phyloP scores from a whole-genome alignment of 2,888 invertebrate species.

The Liposcelis brunnea region DNA sequence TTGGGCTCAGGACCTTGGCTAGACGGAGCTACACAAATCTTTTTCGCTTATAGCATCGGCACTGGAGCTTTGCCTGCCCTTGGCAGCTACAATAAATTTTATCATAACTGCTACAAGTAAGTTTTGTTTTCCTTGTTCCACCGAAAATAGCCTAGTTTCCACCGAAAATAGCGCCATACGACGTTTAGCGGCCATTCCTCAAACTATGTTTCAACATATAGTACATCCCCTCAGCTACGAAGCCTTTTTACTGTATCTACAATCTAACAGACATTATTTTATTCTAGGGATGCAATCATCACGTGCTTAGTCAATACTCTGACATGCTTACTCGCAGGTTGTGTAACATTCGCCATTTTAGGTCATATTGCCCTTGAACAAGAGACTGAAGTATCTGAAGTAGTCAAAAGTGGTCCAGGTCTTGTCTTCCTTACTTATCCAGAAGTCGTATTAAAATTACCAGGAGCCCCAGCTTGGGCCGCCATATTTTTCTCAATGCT shows the following conservation, averaged over 20 bases:
- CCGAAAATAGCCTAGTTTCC: too few species aligned
- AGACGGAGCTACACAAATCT: slow-evolving; percentile 60
- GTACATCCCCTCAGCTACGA: too few species aligned
- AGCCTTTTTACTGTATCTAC: too few species aligned
- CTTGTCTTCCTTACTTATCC: slow-evolving; percentile 58
- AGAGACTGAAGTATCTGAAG: slow-evolving; percentile 30
- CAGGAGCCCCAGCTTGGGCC: slow-evolving; percentile 52
- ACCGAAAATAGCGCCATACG: too few species aligned
- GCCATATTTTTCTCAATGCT: slow-evolving; percentile 58
- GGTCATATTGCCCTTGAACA: slow-evolving; percentile 47
- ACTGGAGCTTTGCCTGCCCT: slow-evolving; percentile 56
- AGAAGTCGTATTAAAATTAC: slow-evolving; percentile 53
- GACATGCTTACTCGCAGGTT: slow-evolving; percentile 55
- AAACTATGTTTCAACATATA: too few species aligned
- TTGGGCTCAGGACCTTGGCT: slow-evolving; percentile 44
- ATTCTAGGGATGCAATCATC: slow-evolving; percentile 46
- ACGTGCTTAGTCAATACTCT: slow-evolving; percentile 53
- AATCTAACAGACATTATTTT: too few species aligned
- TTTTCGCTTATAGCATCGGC: slow-evolving; percentile 61
- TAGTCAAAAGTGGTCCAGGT: slow-evolving; percentile 48
- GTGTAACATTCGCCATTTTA: slow-evolving; percentile 57
- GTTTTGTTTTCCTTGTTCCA: too few species aligned
- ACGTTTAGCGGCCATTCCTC: too few species aligned
- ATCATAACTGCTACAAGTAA: slow-evolving; percentile 58
- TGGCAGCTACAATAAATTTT: slow-evolving; percentile 57